Conservation (phyloP, 1,140 invertebrate species). For the Bombus affinis region DNA sequence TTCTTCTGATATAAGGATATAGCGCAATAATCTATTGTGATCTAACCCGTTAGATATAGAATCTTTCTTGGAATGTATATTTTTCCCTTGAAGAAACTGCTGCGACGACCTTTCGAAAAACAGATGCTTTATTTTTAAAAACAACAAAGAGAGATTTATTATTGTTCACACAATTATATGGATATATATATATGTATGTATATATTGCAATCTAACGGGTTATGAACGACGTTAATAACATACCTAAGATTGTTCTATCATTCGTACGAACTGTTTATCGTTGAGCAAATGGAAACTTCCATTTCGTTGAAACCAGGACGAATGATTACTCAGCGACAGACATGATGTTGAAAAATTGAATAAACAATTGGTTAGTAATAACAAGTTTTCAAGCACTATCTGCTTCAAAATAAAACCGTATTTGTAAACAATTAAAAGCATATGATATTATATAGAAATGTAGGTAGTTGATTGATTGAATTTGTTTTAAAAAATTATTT, state of each 20-base stretch:
- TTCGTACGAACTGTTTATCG: conserved; percentile 1
- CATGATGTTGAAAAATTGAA: neutral
- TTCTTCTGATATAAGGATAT: neutral
- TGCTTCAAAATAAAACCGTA: neutral
- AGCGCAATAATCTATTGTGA: conserved; percentile 30
- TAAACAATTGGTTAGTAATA: neutral
- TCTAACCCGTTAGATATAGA: conserved; percentile 16
- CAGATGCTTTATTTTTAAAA: conserved; percentile 41
- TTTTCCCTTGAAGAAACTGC: neutral
- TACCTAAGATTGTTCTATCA: conserved; percentile 12
- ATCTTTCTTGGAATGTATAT: neutral
- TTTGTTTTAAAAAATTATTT: neutral
- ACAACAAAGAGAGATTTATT: conserved; percentile 3
- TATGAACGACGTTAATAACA: neutral
- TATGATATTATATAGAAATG: neutral
- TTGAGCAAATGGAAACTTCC: conserved; percentile 1
- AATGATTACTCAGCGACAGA: neutral
- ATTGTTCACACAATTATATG: conserved; percentile 1
- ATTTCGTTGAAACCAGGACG: neutral
- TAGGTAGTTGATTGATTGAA: neutral
- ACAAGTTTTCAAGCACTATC: neutral
- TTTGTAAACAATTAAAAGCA: neutral
- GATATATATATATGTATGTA: neutral
- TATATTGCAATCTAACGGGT: conserved; percentile 18
- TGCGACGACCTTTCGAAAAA: neutral